A percentile compares a stretch with the other conserved stretches of the same genome.
phyloP scores from a whole-genome alignment of 2,888 invertebrate species.

The Taenaris catops region DNA sequence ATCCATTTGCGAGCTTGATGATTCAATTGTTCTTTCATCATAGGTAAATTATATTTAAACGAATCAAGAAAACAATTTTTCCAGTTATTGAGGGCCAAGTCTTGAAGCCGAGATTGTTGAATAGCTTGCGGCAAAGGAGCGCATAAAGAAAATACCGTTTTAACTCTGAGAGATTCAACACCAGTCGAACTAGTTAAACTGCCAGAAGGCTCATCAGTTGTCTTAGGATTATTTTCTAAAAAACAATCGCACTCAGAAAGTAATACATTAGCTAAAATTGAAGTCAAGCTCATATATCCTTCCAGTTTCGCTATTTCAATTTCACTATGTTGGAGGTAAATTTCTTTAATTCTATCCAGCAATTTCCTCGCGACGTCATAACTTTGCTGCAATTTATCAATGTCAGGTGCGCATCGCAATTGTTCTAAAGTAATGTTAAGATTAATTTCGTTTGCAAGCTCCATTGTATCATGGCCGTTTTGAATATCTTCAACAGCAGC shows the following conservation, averaged over 20 bases:
- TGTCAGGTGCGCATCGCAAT: constrained; percentile 41
- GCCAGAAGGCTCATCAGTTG: constrained; percentile 8
- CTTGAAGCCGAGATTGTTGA: constrained; percentile 50
- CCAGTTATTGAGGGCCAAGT: constrained; percentile 48
- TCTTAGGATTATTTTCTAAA: constrained; percentile 47
- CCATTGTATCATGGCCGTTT: constrained; percentile 45
- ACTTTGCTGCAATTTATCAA: constrained; percentile 43
- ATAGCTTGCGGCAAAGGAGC: constrained; percentile 34
- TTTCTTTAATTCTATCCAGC: constrained; percentile 39
- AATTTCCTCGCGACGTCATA: constrained; percentile 34
- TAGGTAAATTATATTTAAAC: constrained; percentile 42
- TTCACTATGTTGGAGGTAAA: constrained; percentile 45
- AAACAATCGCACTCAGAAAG: constrained; percentile 53
- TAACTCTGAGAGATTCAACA: constrained; percentile 21
- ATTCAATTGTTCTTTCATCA: constrained; percentile 44
- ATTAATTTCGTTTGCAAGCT: constrained; percentile 47
- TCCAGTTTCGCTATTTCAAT: constrained; percentile 48
- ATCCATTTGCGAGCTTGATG: constrained; percentile 51
- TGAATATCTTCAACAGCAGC: constrained; percentile 60
- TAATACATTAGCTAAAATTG: constrained; percentile 39
- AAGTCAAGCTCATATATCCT: constrained; percentile 46
- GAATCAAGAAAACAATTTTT: constrained; percentile 58
- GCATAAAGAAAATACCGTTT: constrained; percentile 16
- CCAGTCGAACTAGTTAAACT: constrained; percentile 18
- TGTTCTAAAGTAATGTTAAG: constrained; percentile 54